Evolutionary conservation across 1,140 invertebrate genomes (phyloP), one percentile per base, ranked within the genome.

Genomic region (Drosophila punjabiensis): DNA sequence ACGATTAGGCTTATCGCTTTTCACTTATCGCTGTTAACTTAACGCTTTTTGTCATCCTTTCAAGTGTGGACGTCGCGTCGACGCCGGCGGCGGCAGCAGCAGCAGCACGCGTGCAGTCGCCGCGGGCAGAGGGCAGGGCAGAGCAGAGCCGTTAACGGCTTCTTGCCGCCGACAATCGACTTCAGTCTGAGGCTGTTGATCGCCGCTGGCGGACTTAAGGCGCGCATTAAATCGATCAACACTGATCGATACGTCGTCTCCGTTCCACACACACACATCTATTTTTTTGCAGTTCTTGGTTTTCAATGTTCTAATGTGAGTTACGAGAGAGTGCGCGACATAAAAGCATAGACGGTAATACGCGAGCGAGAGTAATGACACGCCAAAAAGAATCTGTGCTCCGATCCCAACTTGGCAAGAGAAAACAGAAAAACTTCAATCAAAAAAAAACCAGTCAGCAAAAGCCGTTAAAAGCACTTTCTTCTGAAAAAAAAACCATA

Each of bases 131-230:
- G 41, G 43, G 52, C 53, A 41, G 20, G 24, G 45, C 50, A 33
- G 41, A 18, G 73, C 53, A 48, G 43, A 73, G 60, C 68, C 45
- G 56, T 74, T 43, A 71, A 73, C 75, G 76, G 66, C 53, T 79
- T 78, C 73, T 76, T 59, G 32, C 52, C 32, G 30, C 30, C 28
- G 20, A 10, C 53, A 33, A 14, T 60, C 56, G 39, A 61, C 50
- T 55, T 78, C 41, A 77, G 75, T 70, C 64, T 81, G 82, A 92
- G 91, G 90, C 91, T 91, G 91, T 80, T 76, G 76, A 92, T 84
- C 77, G 85, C 76, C 91, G 91, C 84, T 84, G 79, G 65, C 82
- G 75, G 67, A 87, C 75, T 82, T 85, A 60, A 37, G 82, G 87
- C 88, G 88, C 81, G 73, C 67, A 47, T 69, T 62, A 20, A 62